A percentile compares a stretch with the other conserved stretches of the same genome.
Evolutionary conservation across 23 tunicate genomes (phyloP).

Genomic region (Styela clava): DNA sequence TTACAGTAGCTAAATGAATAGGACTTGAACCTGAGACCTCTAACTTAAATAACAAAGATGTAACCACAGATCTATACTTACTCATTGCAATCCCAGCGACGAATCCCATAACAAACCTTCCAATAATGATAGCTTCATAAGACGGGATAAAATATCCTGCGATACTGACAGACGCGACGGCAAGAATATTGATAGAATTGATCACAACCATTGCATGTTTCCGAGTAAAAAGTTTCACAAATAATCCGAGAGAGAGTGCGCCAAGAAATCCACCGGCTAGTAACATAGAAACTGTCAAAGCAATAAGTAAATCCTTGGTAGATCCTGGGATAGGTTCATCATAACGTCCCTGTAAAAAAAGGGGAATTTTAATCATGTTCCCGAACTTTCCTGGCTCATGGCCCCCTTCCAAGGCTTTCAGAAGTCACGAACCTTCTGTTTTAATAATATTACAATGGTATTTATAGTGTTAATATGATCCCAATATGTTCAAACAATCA

Average conservation of each 20-base stretch:
- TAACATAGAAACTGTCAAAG: slow-evolving; percentile 76
- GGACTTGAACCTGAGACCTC: no score
- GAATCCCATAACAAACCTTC: slow-evolving; percentile 80
- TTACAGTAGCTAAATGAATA: no score
- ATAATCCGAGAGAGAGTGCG: slow-evolving; percentile 49
- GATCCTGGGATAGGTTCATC: slow-evolving; percentile 27
- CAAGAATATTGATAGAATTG: slow-evolving; percentile 57
- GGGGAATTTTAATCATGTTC: neutral
- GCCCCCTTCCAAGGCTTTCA: no score
- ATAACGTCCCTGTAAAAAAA: slow-evolving; percentile 50
- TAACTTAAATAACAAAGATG: no score
- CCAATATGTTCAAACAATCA: no score
- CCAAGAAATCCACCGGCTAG: slow-evolving; percentile 87
- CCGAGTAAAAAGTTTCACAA: slow-evolving; percentile 28
- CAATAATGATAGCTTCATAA: slow-evolving; percentile 76
- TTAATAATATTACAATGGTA: no score
- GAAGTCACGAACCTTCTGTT: no score
- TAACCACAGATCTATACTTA: no score
- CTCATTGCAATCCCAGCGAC: slow-evolving; percentile 93
- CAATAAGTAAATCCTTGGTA: slow-evolving; percentile 9
- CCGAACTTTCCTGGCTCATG: no score
- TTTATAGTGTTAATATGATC: no score
- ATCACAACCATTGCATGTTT: slow-evolving; percentile 64
- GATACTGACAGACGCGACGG: slow-evolving; percentile 39
- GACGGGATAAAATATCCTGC: slow-evolving; percentile 55